Conservation (phyloP, 2,113 vertebrate genomes). For the Semnornis frantzii region DNA sequence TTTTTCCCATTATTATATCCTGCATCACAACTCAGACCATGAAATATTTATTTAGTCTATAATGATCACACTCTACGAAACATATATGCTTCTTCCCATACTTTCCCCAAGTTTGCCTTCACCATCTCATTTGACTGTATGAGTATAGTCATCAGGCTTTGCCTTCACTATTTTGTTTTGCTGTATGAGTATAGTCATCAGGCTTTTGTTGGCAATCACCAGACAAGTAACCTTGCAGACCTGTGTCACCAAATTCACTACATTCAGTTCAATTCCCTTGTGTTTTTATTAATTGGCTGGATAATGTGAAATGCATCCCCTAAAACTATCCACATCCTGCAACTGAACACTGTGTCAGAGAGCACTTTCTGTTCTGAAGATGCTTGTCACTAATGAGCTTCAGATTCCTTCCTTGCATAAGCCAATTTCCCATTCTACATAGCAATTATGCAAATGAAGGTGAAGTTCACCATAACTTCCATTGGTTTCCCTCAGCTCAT, state of each 20-base stretch:
- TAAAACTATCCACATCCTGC: background rate
- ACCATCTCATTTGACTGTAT: background rate
- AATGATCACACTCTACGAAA: background rate
- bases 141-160: no score
- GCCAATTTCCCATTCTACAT: background rate
- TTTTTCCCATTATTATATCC: background rate
- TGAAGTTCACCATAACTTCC: background rate
- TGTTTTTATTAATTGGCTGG: background rate
- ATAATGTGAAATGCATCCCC: background rate
- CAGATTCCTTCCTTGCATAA: background rate
- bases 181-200: background rate
- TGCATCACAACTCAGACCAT: background rate
- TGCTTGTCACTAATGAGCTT: background rate
- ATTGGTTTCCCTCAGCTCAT: background rate
- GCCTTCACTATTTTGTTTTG: background rate
- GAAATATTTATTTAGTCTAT: background rate
- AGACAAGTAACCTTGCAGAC: background rate
- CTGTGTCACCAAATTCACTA: background rate
- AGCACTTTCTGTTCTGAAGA: background rate
- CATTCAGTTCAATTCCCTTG: background rate
- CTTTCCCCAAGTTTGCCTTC: background rate
- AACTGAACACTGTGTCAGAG: background rate
- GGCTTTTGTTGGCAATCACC: background rate
- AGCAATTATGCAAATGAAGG: conserved; percentile 33
- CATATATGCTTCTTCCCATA: background rate